Evolutionary conservation across 2,113 vertebrate genomes (phyloP).

Genomic region (Ceratotherium simum): DNA sequence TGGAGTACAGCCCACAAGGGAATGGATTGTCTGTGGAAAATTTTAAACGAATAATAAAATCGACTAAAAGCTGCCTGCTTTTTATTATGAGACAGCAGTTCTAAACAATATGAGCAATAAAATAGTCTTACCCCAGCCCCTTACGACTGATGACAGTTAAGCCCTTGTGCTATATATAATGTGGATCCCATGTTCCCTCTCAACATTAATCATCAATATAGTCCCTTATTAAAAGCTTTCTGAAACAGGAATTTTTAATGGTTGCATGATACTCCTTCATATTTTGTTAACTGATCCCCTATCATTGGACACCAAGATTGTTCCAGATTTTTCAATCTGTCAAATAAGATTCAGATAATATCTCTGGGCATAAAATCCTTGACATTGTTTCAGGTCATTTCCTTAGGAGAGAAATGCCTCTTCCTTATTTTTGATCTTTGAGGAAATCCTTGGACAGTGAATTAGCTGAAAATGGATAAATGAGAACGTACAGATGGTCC

Average conservation of each 20-base stretch:
- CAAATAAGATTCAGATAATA: not conserved
- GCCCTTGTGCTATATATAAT: not conserved
- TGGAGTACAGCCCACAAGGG: too few relatives aligned
- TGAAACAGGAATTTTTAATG: not conserved
- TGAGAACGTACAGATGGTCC: too few relatives aligned
- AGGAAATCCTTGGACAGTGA: not conserved
- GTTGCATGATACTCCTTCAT: not conserved
- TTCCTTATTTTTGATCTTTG: not conserved
- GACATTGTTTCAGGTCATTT: not conserved
- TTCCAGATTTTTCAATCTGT: not conserved
- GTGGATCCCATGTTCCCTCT: not conserved
- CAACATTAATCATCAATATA: not conserved
- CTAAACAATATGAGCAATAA: not conserved
- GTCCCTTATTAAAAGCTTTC: not conserved
- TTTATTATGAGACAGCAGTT: not conserved
- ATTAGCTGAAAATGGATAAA: not conserved
- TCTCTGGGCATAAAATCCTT: not conserved
- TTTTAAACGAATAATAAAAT: not conserved
- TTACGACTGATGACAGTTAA: not conserved
- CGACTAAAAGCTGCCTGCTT: not conserved
- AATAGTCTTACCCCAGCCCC: not conserved
- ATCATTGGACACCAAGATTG: not conserved
- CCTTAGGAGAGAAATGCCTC: not conserved
- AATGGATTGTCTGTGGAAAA: not conserved
- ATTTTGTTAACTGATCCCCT: not conserved